These are phyloP conservation scores for Helleia helle DNA, from an alignment of 2,888 invertebrate species.

Conservation along the genomic window DNA sequence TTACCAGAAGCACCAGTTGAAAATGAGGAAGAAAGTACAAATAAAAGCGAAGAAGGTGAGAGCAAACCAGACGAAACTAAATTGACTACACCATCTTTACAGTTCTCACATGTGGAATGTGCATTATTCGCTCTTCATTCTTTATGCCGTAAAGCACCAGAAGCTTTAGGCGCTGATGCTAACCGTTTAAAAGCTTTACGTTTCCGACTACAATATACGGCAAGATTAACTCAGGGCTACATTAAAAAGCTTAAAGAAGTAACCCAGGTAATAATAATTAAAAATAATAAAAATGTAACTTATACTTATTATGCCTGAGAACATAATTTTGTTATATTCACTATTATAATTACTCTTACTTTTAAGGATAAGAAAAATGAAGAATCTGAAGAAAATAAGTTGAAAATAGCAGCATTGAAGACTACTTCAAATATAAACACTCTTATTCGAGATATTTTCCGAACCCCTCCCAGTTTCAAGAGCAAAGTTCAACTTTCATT, in stretches of 20 bases:
- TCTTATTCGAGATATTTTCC: slow-evolving; percentile 94
- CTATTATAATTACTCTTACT: slow-evolving; percentile 24
- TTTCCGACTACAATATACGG: slow-evolving; percentile 91
- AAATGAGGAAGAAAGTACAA: slow-evolving; percentile 38
- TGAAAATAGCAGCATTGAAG: slow-evolving; percentile 86
- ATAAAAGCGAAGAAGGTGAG: slow-evolving; percentile 33
- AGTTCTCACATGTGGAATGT: slow-evolving; percentile 96
- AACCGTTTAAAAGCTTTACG: slow-evolving; percentile 88
- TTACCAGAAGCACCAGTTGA: slow-evolving; percentile 91
- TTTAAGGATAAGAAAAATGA: slow-evolving; percentile 80
- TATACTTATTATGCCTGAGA: too few species aligned
- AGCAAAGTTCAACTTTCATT: slow-evolving; percentile 85
- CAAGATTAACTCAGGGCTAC: slow-evolving; percentile 91
- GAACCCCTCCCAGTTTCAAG: slow-evolving; percentile 94
- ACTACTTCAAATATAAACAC: slow-evolving; percentile 94
- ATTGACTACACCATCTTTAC: slow-evolving; percentile 83
- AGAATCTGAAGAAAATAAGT: slow-evolving; percentile 84
- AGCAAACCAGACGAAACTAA: slow-evolving; percentile 55
- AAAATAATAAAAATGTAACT: neutral
- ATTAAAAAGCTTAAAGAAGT: slow-evolving; percentile 80
- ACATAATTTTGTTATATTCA: too few species aligned
- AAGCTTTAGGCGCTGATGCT: slow-evolving; percentile 81
- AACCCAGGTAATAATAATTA: slow-evolving; percentile 47
- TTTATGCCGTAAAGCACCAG: slow-evolving; percentile 85
- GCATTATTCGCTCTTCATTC: slow-evolving; percentile 85